phyloP scores from a whole-genome alignment of 2,797 vertebrate genomes.

The Anguilla pacifica region DNA sequence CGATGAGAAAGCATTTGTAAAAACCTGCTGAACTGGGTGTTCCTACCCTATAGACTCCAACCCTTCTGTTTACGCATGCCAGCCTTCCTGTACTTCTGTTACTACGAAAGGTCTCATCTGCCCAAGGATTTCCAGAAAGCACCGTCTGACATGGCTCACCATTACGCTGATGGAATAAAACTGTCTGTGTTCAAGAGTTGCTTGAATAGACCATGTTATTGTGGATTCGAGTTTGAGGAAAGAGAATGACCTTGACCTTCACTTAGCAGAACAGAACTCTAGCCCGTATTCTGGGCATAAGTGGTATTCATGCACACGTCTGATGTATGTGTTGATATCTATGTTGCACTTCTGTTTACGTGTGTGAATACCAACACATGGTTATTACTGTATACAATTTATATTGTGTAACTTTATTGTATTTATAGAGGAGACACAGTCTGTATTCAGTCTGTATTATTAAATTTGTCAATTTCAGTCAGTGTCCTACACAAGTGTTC shows the following conservation, averaged over 20 bases:
- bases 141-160: background rate
- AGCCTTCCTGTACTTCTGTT: background rate
- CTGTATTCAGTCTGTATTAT: conserved; percentile 71
- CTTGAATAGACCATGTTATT: background rate
- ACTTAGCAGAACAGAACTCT: conserved; percentile 63
- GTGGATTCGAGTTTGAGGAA: conserved; percentile 8
- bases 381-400: conserved; percentile 73
- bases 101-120: background rate
- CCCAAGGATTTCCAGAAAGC: background rate
- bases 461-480: conserved; percentile 58
- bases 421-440: conserved; percentile 71
- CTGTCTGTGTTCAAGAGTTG: background rate
- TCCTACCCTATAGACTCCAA: background rate
- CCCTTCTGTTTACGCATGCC: background rate
- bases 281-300: conserved; percentile 48
- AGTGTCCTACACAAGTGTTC: conserved; percentile 33
- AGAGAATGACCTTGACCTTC: conserved; percentile 56
- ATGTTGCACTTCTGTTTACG: conserved; percentile 67
- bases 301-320: conserved; percentile 50
- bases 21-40: background rate
- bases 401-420: conserved; percentile 70
- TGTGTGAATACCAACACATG: conserved; percentile 64
- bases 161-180: background rate
- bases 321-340: conserved; percentile 71
- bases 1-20: background rate